Base-by-base conservation (phyloP, 2,888 invertebrate species). In the Diplazon laetatorius region DNA sequence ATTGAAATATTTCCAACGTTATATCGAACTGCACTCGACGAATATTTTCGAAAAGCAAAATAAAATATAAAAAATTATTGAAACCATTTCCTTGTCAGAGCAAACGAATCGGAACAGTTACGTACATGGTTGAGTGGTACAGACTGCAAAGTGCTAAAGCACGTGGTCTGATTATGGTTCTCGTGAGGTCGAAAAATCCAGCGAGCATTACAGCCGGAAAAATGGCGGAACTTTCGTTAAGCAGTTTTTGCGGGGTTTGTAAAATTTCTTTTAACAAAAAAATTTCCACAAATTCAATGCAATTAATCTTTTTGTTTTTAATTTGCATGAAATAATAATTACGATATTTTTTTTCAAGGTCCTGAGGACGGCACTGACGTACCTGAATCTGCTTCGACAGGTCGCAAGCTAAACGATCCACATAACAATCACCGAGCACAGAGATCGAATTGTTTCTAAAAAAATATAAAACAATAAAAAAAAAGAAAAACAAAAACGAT, bases 81-180 rank as follows among this genome's bases (percentile, higher is more conserved):
- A 42, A 55, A 52, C 2, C 12, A n/a, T 65, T 71, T 60, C 14
- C 8, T 12, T 57, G 8, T 60, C 16, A 87, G 87, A 85, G 87
- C 22, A 76, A 76, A 65, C 80, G 82, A 42, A 78, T 88, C 8
- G 85, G 88, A 4, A 39, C 78, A 6, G 82, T 83, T 6, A 78
- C 87, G 4, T 89, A 88, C 22, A 84, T 84, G 83, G 83, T 87
- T 50, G 78, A 88, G 0, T 89, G 89, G 89, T 86, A 89, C 48
- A 79, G 79, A 44, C 65, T 89, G 6, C 85, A 83, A 6, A 59
- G 65, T 2, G 84, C 79, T 9, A 82, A 80, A 42, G 85, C 87
- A 0, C 78, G 82, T 0, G 82, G 79, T 20, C 62, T 89, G n/a
- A 86, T 85, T 48, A 52, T 88, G 46, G 50, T 89, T 16, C 77